phyloP scores from a whole-genome alignment of 2,797 vertebrate species.

The Onychomys leucogaster region DNA sequence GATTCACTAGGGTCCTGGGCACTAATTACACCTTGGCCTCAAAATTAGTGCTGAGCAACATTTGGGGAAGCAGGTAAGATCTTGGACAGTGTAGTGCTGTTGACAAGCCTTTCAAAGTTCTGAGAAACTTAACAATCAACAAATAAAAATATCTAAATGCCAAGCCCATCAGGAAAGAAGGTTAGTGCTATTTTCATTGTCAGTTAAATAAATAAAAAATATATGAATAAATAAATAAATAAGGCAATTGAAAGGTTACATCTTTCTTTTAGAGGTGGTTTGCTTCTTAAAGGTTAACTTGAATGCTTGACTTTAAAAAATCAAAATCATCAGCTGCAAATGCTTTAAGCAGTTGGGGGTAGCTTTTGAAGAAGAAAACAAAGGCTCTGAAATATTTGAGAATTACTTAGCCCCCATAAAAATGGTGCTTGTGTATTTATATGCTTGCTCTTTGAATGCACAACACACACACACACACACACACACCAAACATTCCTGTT shows the following conservation, averaged over 20 bases:
- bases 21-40: background rate
- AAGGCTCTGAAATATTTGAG: constrained; percentile 79
- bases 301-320: constrained; percentile 86
- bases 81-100: background rate
- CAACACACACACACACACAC: constrained; percentile 30
- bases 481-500: constrained; percentile 63
- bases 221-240: constrained; percentile 50
- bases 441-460: constrained; percentile 59
- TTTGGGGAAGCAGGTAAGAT: background rate
- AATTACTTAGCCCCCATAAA: constrained; percentile 77
- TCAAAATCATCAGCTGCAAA: constrained; percentile 84
- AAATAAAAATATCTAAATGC: constrained; percentile 76
- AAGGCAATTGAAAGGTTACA: constrained; percentile 76
- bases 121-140: constrained; percentile 74
- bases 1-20: background rate
- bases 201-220: constrained; percentile 60
- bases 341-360: constrained; percentile 85
- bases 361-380: constrained; percentile 82
- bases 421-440: constrained; percentile 76
- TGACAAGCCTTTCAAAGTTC: constrained; percentile 72
- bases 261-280: constrained; percentile 78
- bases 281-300: constrained; percentile 82
- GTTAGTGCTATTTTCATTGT: constrained; percentile 75
- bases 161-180: constrained; percentile 71
- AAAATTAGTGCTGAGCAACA: background rate